Evolutionary conservation across 2,888 invertebrate genomes (phyloP).

Genomic region (Sericinus montela): DNA sequence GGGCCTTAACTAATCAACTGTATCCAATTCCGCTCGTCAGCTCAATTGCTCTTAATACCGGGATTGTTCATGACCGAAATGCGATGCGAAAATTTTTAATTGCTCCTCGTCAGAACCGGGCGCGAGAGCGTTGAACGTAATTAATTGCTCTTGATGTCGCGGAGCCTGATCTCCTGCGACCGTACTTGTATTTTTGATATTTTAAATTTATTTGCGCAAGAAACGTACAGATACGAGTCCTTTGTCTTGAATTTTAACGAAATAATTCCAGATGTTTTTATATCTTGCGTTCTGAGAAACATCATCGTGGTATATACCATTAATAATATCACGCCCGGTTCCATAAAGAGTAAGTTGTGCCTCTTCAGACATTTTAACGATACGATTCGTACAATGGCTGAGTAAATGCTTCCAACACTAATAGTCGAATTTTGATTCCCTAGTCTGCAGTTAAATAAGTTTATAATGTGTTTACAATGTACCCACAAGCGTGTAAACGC

Average conservation of each 20-base stretch:
- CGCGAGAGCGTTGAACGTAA: slow-evolving; percentile 35
- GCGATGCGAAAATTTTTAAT: slow-evolving; percentile 64
- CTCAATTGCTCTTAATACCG: slow-evolving; percentile 70
- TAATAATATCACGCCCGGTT: slow-evolving; percentile 5
- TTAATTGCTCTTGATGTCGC: slow-evolving; percentile 37
- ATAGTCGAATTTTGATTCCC: too few species aligned
- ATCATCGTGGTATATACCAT: slow-evolving; percentile 3
- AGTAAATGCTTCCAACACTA: too few species aligned
- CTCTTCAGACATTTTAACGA: not conserved
- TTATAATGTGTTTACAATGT: too few species aligned
- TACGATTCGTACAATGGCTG: too few species aligned
- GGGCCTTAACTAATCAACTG: slow-evolving; percentile 69
- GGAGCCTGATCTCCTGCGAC: slow-evolving; percentile 17
- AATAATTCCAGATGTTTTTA: slow-evolving; percentile 12
- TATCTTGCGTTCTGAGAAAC: slow-evolving; percentile 3
- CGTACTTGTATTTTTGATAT: slow-evolving; percentile 20
- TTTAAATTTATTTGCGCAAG: slow-evolving; percentile 10
- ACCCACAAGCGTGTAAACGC: too few species aligned
- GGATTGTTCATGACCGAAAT: slow-evolving; percentile 61
- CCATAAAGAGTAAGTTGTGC: slow-evolving; percentile 7
- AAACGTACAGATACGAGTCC: not conserved
- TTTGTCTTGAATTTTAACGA: slow-evolving; percentile 2
- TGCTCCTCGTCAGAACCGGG: slow-evolving; percentile 31
- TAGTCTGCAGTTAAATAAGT: too few species aligned
- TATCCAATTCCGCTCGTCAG: slow-evolving; percentile 72